These are phyloP conservation scores for Callosobruchus maculatus DNA, from an alignment of 2,888 invertebrate genomes.

Conservation along the genomic window DNA sequence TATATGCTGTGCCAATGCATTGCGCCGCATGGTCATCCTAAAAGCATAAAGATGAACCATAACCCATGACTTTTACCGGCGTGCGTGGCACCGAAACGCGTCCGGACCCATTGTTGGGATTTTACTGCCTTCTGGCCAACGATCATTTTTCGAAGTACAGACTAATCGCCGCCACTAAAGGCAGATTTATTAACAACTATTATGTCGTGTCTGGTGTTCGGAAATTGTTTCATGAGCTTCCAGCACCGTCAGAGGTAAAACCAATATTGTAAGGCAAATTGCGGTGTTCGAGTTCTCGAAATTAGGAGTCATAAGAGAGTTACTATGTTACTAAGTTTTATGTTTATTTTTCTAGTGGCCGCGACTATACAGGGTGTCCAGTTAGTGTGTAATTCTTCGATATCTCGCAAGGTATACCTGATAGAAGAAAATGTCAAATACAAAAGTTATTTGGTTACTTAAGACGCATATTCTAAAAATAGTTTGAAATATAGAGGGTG, in stretches of 20 bases:
- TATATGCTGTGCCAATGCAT: too few relatives aligned
- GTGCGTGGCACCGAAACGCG: neutral
- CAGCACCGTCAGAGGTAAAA: neutral
- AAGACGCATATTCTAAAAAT: too few relatives aligned
- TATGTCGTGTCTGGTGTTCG: neutral
- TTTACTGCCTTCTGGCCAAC: neutral
- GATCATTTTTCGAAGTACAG: neutral
- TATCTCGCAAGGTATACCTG: too few relatives aligned
- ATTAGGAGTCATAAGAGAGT: too few relatives aligned
- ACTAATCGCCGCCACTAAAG: neutral
- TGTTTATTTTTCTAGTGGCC: too few relatives aligned
- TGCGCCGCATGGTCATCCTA: neutral
- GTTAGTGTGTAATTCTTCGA: too few relatives aligned
- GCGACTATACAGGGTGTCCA: too few relatives aligned
- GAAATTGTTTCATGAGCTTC: neutral
- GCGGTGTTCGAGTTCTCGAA: neutral
- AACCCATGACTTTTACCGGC: neutral
- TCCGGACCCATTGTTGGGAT: neutral
- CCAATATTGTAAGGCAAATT: neutral
- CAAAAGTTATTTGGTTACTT: too few relatives aligned
- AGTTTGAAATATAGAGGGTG: too few relatives aligned
- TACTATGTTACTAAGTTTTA: too few relatives aligned
- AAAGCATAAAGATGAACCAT: neutral
- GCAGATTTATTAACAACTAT: neutral
- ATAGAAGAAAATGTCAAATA: too few relatives aligned